phyloP scores from a whole-genome alignment of 2,113 vertebrate species.

The Burhinus oedicnemus region DNA sequence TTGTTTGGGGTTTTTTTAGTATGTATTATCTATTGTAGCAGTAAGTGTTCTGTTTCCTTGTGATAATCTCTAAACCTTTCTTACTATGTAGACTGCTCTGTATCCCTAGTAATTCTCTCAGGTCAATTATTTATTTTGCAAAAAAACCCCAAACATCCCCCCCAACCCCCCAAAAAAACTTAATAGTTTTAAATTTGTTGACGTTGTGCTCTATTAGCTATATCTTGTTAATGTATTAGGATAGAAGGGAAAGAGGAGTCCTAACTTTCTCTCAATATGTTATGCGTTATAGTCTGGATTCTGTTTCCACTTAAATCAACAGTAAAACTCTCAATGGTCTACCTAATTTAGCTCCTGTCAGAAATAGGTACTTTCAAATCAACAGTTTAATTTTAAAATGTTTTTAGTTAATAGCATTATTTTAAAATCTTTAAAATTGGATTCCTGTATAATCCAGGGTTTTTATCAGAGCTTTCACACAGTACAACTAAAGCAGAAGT shows the following conservation, averaged over 20 bases:
- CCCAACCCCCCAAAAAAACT: neutral
- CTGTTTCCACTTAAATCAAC: neutral
- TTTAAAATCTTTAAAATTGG: neutral
- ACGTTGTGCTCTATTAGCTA: neutral
- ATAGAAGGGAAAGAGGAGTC: neutral
- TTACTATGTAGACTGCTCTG: neutral
- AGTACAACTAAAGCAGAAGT: neutral
- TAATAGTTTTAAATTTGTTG: neutral
- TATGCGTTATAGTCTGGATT: neutral
- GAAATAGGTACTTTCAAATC: neutral
- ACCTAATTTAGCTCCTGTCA: neutral
- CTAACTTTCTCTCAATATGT: neutral
- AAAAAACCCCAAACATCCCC: rapidly evolving
- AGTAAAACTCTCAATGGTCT: neutral
- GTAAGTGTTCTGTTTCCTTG: neutral
- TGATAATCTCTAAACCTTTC: slow-evolving; percentile 9
- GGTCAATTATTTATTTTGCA: neutral
- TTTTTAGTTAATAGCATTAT: neutral
- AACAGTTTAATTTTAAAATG: neutral
- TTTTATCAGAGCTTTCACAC: neutral
- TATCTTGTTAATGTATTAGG: neutral
- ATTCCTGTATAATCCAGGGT: neutral
- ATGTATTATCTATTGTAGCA: neutral
- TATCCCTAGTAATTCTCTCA: neutral
- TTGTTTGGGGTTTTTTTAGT: neutral